phyloP scores from a whole-genome alignment of 2,888 invertebrate species.

The Xylophagus ater region DNA sequence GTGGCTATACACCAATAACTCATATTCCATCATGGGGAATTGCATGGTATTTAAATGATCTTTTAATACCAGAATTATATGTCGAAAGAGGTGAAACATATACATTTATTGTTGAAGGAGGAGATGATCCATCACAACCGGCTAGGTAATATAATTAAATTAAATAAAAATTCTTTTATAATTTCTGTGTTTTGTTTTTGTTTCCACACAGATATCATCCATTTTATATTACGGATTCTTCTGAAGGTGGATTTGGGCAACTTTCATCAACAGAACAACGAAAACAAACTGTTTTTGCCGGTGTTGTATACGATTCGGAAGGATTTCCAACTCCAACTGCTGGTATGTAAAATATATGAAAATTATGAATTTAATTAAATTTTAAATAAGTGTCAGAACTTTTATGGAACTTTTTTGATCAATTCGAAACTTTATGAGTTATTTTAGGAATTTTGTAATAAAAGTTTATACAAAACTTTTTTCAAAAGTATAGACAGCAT shows the following conservation, averaged over 20 bases:
- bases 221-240: slow-evolving; percentile 78
- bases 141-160: slow-evolving; percentile 57
- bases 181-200: background rate
- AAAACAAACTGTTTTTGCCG: slow-evolving; percentile 67
- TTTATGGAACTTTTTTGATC: no score
- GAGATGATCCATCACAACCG: slow-evolving; percentile 65
- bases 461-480: no score
- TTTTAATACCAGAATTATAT: slow-evolving; percentile 78
- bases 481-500: no score
- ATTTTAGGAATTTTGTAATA: no score
- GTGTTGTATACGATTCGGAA: slow-evolving; percentile 62
- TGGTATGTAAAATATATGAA: slow-evolving; percentile 43
- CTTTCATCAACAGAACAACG: slow-evolving; percentile 57
- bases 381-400: no score
- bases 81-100: slow-evolving; percentile 80
- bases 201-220: slow-evolving; percentile 72
- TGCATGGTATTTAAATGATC: slow-evolving; percentile 86
- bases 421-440: no score
- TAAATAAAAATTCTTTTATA: background rate
- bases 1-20: slow-evolving; percentile 71
- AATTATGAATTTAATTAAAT: no score
- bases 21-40: slow-evolving; percentile 80
- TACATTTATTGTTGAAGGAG: slow-evolving; percentile 77
- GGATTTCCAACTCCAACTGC: slow-evolving; percentile 73
- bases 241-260: slow-evolving; percentile 77